These are phyloP conservation scores for Netelia melanura DNA, from an alignment of 2,888 invertebrate species.

Conservation along the genomic window DNA sequence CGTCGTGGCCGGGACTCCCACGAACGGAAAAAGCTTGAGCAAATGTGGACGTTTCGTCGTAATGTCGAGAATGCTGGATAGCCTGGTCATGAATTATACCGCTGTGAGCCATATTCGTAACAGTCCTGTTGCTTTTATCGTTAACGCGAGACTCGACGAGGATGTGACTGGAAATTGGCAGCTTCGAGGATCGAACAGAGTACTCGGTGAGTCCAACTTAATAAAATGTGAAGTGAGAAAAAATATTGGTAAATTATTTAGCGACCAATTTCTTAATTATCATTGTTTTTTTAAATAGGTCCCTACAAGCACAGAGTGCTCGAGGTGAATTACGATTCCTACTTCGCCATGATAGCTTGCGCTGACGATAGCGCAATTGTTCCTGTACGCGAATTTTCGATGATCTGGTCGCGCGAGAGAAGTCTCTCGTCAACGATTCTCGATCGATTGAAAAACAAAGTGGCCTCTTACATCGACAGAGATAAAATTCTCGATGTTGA, in stretches of 20 bases:
- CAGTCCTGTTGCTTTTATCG: slow-evolving; percentile 59
- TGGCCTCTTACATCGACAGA: slow-evolving; percentile 67
- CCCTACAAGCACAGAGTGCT: slow-evolving; percentile 70
- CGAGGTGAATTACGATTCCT: slow-evolving; percentile 64
- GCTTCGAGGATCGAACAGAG: slow-evolving; percentile 64
- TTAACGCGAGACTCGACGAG: slow-evolving; percentile 58
- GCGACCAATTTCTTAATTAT: background rate
- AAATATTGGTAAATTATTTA: too few relatives aligned
- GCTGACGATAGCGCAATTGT: slow-evolving; percentile 60
- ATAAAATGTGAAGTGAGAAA: too few relatives aligned
- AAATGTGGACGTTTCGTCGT: slow-evolving; percentile 68
- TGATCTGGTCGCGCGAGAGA: slow-evolving; percentile 74
- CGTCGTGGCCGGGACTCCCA: slow-evolving; percentile 67
- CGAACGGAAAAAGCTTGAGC: slow-evolving; percentile 61
- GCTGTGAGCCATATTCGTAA: slow-evolving; percentile 57
- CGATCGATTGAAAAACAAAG: slow-evolving; percentile 66
- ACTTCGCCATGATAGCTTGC: slow-evolving; percentile 71
- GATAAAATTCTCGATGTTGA: slow-evolving; percentile 67
- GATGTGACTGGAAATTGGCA: slow-evolving; percentile 69
- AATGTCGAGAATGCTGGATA: slow-evolving; percentile 31
- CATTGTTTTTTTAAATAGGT: slow-evolving; percentile 55
- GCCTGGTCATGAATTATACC: slow-evolving; percentile 66
- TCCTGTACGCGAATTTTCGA: slow-evolving; percentile 70
- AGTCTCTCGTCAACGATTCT: slow-evolving; percentile 64
- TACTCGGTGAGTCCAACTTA: slow-evolving; percentile 55